Evolutionary conservation across 2,888 invertebrate species (phyloP).

Genomic region (Apeira syringaria): DNA sequence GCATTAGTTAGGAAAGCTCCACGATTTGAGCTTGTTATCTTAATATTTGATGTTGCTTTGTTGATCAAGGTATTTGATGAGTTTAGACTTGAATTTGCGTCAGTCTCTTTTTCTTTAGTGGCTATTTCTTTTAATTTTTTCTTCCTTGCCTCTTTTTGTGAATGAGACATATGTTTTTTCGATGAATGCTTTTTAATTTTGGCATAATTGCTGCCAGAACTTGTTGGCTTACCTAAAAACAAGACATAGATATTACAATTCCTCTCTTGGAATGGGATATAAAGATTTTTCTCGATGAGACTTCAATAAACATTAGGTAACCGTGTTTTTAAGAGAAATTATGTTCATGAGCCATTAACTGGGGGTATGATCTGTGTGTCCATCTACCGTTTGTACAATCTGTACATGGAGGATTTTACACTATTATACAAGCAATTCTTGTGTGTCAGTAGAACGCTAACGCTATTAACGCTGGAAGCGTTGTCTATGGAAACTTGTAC

Average conservation of each 20-base stretch:
- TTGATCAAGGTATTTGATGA: conserved; percentile 33
- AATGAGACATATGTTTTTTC: conserved; percentile 47
- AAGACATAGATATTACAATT: conserved; percentile 6
- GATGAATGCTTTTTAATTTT: conserved; percentile 44
- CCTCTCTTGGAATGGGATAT: too few relatives aligned
- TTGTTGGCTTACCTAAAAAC: conserved; percentile 46
- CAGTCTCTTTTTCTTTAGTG: conserved; percentile 48
- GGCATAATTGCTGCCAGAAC: conserved; percentile 37
- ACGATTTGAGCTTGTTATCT: conserved; percentile 78
- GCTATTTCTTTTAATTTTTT: conserved; percentile 79
- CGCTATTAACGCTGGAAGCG: too few relatives aligned
- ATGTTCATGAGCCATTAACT: too few relatives aligned
- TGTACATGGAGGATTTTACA: too few relatives aligned
- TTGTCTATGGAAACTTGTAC: too few relatives aligned
- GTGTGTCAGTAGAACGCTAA: too few relatives aligned
- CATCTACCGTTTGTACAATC: too few relatives aligned
- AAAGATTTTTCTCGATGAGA: too few relatives aligned
- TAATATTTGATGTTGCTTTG: conserved; percentile 59
- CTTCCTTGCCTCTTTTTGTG: conserved; percentile 73
- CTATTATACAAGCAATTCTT: too few relatives aligned
- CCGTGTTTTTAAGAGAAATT: too few relatives aligned
- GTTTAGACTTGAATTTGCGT: conserved; percentile 32
- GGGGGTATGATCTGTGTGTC: too few relatives aligned
- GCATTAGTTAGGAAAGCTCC: conserved; percentile 79
- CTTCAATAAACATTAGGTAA: too few relatives aligned